Evolutionary conservation across 2,888 invertebrate species (phyloP).

Genomic region (Melinaea menophilus): DNA sequence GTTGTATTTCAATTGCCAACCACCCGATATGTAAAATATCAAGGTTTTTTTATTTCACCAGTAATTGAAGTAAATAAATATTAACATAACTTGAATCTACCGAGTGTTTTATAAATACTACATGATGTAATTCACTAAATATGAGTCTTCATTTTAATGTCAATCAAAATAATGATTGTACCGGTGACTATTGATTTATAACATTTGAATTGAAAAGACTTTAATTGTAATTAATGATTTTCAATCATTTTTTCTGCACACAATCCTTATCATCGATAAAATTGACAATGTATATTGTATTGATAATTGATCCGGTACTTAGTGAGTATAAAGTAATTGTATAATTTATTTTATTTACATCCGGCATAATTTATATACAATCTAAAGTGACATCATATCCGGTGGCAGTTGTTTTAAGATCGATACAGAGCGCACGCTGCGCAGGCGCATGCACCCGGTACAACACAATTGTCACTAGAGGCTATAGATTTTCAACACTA

Average conservation of each 20-base stretch:
- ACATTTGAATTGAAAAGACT: no score
- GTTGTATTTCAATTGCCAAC: constrained; percentile 19
- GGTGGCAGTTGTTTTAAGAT: constrained; percentile 20
- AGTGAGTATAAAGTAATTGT: background rate
- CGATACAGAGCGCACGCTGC: constrained; percentile 18
- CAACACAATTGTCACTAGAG: constrained; percentile 22
- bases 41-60: constrained; percentile 16
- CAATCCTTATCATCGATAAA: background rate
- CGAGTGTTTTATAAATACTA: constrained; percentile 10
- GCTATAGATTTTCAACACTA: background rate
- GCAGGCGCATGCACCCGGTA: constrained; percentile 17
- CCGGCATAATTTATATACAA: constrained; percentile 12
- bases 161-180: constrained; percentile 2
- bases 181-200: no score
- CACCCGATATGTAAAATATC: constrained; percentile 11
- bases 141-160: constrained; percentile 1
- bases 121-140: constrained; percentile 13
- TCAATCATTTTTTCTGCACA: background rate
- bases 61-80: constrained; percentile 15
- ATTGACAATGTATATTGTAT: no score
- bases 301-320: no score
- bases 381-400: constrained; percentile 28
- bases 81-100: constrained; percentile 4
- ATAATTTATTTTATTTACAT: constrained; percentile 10
- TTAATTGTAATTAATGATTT: no score